A percentile compares a stretch with the other conserved stretches of the same genome.
Conservation (phyloP, 2,888 invertebrate species). For the Thelaira solivaga region DNA sequence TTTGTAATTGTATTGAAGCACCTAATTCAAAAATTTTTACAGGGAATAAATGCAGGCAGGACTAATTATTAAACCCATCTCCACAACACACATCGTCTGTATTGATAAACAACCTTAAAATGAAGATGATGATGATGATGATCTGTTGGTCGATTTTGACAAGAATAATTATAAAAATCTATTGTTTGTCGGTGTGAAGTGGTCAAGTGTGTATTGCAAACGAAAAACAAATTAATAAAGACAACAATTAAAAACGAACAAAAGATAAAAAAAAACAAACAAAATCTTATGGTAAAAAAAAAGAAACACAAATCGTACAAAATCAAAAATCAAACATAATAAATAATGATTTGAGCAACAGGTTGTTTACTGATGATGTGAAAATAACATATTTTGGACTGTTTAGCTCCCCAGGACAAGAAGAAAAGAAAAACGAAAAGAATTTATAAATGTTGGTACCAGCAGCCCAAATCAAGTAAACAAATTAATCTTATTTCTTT, state of each 20-base stretch:
- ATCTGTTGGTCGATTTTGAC: constrained; percentile 65
- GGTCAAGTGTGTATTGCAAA: constrained; percentile 31
- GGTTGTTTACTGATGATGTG: constrained; percentile 67
- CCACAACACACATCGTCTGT: background rate
- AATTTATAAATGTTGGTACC: constrained; percentile 14
- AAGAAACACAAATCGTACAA: constrained; percentile 22
- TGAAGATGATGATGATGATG: constrained; percentile 50
- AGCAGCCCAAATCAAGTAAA: constrained; percentile 63
- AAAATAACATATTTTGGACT: constrained; percentile 56
- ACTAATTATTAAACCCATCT: too few species aligned
- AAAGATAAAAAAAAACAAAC: constrained; percentile 35
- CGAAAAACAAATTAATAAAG: constrained; percentile 35
- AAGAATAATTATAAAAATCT: constrained; percentile 49
- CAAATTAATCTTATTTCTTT: constrained; percentile 66
- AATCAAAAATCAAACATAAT: constrained; percentile 42
- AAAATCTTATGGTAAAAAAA: background rate
- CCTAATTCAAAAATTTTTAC: too few species aligned
- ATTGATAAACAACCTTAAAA: constrained; percentile 9
- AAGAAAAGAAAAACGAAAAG: constrained; percentile 5
- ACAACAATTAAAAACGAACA: constrained; percentile 56
- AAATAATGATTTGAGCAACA: constrained; percentile 65
- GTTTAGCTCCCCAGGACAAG: constrained; percentile 34
- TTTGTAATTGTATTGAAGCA: too few species aligned
- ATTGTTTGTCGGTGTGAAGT: constrained; percentile 12
- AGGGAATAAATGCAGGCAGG: too few species aligned